These are phyloP conservation scores for Gymnobelideus leadbeateri DNA, from an alignment of 2,113 vertebrate species.

Conservation along the genomic window DNA sequence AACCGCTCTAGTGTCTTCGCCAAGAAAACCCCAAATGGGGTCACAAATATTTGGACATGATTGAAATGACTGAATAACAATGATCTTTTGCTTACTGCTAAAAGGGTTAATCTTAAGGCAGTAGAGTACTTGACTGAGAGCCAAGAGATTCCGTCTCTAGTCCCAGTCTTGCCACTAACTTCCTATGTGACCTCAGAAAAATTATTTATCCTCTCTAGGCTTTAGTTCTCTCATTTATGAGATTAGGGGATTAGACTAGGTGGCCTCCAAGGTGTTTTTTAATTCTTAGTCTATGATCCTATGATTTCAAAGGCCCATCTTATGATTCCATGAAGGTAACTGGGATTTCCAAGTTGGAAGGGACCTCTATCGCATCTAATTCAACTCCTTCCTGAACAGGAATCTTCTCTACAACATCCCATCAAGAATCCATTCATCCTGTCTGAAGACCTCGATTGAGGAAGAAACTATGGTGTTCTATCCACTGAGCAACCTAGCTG, in stretches of 20 bases:
- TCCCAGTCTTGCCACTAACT: background rate
- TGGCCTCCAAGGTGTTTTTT: background rate
- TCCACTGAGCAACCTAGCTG: background rate
- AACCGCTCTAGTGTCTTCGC: background rate
- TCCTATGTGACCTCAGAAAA: background rate
- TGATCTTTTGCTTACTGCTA: background rate
- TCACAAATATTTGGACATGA: background rate
- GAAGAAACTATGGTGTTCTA: background rate
- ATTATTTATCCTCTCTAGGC: background rate
- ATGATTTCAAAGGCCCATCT: background rate
- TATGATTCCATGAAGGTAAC: background rate
- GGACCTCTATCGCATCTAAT: background rate
- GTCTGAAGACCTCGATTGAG: background rate
- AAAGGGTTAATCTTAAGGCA: background rate
- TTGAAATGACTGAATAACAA: background rate
- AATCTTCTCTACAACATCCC: background rate
- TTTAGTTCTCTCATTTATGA: background rate
- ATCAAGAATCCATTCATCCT: background rate
- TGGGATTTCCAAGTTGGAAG: background rate
- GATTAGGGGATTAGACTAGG: background rate
- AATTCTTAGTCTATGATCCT: background rate
- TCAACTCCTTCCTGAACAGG: background rate
- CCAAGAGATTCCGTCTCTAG: background rate
- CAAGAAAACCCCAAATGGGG: background rate
- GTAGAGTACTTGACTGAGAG: background rate